Base-by-base conservation (phyloP, 2,888 invertebrate genomes). In the Cantharis rufa region DNA sequence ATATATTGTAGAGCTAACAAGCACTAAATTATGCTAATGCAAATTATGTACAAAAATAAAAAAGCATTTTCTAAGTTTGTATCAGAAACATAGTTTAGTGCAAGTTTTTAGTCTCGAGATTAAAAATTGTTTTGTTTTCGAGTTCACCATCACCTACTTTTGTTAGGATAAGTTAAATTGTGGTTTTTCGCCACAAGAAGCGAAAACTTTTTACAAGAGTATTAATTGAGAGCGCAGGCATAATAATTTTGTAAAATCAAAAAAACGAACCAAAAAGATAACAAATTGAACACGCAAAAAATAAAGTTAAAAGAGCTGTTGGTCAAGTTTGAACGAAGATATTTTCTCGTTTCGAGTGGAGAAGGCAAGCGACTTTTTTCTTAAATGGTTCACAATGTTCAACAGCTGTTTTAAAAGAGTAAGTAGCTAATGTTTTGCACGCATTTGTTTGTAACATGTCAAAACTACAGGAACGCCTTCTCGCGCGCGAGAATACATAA, bases 381-480 rank as follows among this genome's bases (percentile, higher is more conserved):
- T 48, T n/a, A 48, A 48, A 48, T 48, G 48, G 48, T 48, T 48
- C 15, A 66, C 18, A 66, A 66, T 21, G 62, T 72, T 77, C 80
- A 84, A 82, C 82, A 83, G 82, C 82, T 82, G 83, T 82, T 82
- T 81, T 81, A 80, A 80, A 79, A 83, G 81, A 48, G 48, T 48
- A 48, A 48, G 48, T 48, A 48, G 48, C 48, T 81, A 81, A 82
- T 82, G 82, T 82, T 81, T 82, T 80, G 81, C 78, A 77, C 78
- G 79, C 78, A 81, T 74, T 81, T 81, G 81, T 82, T 81, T 80
- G 79, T 78, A 81, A 83, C 81, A 82, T 84, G 84, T 84, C 83
- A 83, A 83, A 79, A 80, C 75, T 75, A 81, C 80, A 84, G 85
- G 82, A 85, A 86, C 86, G 86, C 85, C 86, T 82, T 87, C 86